Conservation (phyloP, 1,140 invertebrate species). For the Anastrepha obliqua region DNA sequence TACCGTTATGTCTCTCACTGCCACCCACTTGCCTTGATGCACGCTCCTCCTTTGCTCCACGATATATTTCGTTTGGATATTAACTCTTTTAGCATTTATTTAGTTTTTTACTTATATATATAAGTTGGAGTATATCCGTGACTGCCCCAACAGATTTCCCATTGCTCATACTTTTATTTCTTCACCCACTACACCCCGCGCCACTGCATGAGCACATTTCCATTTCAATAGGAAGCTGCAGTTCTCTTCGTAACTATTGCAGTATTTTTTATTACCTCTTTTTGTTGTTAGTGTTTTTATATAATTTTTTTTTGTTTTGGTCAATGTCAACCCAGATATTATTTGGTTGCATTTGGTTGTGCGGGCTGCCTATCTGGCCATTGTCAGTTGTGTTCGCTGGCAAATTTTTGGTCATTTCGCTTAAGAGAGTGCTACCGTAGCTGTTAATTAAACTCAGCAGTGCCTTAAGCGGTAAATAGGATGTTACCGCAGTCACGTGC, state of each 20-base stretch:
- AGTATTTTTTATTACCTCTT: not conserved
- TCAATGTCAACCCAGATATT: not conserved
- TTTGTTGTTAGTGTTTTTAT: not conserved
- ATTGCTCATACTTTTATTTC: not conserved
- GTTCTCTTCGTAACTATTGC: not conserved
- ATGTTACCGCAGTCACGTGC: too few relatives aligned
- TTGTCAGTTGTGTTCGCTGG: not conserved
- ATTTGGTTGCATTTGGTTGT: constrained; percentile 4
- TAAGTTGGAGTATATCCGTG: not conserved
- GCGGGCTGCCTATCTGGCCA: not conserved
- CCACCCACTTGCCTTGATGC: not conserved
- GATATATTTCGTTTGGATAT: not conserved
- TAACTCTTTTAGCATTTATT: not conserved
- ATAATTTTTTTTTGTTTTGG: not conserved
- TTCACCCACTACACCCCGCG: too few relatives aligned
- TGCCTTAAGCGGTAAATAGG: too few relatives aligned
- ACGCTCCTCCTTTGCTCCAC: not conserved
- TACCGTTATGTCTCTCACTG: not conserved
- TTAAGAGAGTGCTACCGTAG: not conserved
- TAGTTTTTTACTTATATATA: not conserved
- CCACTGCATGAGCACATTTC: not conserved
- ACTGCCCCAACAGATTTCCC: not conserved
- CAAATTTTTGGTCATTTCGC: not conserved
- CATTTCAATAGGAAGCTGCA: not conserved
- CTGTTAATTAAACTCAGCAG: not conserved